These are phyloP conservation scores for Eulemur albifrons DNA, from an alignment of 2,797 vertebrate species.

Conservation along the genomic window DNA sequence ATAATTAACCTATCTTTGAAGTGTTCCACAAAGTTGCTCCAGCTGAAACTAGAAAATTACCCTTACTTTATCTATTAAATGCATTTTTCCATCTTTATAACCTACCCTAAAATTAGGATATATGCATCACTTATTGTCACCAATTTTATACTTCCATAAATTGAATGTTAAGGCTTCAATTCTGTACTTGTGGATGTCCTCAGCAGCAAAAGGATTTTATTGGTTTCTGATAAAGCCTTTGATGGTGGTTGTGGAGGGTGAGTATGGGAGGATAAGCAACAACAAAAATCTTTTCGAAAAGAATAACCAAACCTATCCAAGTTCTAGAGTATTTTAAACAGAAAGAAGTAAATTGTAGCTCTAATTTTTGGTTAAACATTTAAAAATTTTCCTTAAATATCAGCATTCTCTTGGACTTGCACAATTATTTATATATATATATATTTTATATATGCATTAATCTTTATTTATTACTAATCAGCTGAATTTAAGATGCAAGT, in stretches of 20 bases:
- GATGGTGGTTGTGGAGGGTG: not conserved
- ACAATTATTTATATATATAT: not conserved
- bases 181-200: not conserved
- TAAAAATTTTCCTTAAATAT: slow-evolving; percentile 20
- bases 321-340: slow-evolving; percentile 35
- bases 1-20: slow-evolving; percentile 39
- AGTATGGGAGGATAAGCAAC: not conserved
- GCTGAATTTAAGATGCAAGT: not conserved
- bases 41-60: slow-evolving; percentile 38
- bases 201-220: not conserved
- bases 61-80: not conserved
- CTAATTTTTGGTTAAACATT: slow-evolving; percentile 13
- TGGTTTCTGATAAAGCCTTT: slow-evolving; percentile 33
- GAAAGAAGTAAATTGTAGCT: slow-evolving; percentile 22
- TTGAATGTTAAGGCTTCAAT: not conserved
- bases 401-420: not conserved
- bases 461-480: not conserved
- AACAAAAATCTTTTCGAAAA: slow-evolving; percentile 38
- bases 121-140: not conserved
- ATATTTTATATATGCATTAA: not conserved
- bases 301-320: not conserved
- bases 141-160: slow-evolving; percentile 36
- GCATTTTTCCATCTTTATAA: slow-evolving; percentile 11
- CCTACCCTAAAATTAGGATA: slow-evolving; percentile 32
- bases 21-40: slow-evolving; percentile 4